Conservation (phyloP, 1,140 invertebrate species). For the Pachyrhynchus sulphureomaculatus region DNA sequence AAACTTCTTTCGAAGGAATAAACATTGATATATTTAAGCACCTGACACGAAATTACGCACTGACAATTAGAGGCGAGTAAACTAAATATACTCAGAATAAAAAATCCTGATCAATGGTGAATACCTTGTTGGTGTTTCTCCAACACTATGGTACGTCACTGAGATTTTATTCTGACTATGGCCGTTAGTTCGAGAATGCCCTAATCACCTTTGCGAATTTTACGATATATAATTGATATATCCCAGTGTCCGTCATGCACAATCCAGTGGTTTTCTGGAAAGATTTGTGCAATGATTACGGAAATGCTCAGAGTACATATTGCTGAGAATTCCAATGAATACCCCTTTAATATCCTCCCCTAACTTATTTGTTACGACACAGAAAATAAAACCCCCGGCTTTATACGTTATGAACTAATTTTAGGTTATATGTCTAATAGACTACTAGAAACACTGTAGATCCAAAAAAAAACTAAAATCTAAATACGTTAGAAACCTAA, state of each 20-base stretch:
- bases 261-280: not conserved
- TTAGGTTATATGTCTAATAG: too few relatives aligned
- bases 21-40: too few relatives aligned
- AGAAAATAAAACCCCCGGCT: too few relatives aligned
- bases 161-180: not conserved
- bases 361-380: too few relatives aligned
- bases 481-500: too few relatives aligned
- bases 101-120: too few relatives aligned
- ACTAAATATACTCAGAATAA: too few relatives aligned
- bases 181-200: not conserved
- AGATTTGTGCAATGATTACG: not conserved
- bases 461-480: too few relatives aligned
- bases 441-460: not conserved
- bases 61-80: too few relatives aligned
- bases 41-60: too few relatives aligned
- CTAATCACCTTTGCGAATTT: constrained; percentile 5
- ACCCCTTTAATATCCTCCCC: not conserved
- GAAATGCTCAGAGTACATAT: constrained; percentile 5
- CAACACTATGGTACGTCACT: constrained; percentile 1
- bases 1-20: too few relatives aligned
- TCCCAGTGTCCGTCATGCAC: not conserved
- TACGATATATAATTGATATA: not conserved
- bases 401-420: too few relatives aligned
- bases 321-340: not conserved
- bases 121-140: not conserved